These are phyloP conservation scores for Alectura lathami DNA, from an alignment of 2,113 vertebrate genomes.

Conservation along the genomic window DNA sequence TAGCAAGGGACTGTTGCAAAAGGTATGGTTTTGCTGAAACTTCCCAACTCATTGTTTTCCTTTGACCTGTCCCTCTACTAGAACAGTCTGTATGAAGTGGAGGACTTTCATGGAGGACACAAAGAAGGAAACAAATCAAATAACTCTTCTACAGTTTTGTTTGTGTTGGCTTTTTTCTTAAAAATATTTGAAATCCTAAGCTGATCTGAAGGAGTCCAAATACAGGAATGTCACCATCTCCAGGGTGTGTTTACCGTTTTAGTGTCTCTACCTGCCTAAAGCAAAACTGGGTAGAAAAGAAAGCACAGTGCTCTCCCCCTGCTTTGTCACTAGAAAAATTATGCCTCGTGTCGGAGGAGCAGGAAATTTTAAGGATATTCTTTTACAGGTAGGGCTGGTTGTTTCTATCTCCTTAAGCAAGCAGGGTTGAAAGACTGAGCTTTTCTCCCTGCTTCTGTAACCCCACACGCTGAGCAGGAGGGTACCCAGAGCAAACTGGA, in stretches of 20 bases:
- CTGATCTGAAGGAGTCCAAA: not conserved
- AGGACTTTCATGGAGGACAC: not conserved
- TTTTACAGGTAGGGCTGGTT: not conserved
- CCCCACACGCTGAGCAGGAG: accelerated
- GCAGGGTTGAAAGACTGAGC: not conserved
- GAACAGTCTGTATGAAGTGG: not conserved
- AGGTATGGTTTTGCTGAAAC: not conserved
- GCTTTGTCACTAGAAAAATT: not conserved
- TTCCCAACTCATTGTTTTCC: not conserved
- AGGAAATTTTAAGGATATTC: not conserved
- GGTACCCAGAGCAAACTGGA: not conserved
- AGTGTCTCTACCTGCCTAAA: not conserved
- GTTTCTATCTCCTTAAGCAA: not conserved
- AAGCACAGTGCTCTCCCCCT: not conserved
- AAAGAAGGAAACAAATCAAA: not conserved
- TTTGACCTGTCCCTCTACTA: not conserved
- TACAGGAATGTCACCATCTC: not conserved
- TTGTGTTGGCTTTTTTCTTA: not conserved
- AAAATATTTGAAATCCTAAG: not conserved
- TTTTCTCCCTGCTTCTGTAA: not conserved
- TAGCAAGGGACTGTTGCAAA: not conserved
- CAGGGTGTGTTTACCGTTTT: not conserved
- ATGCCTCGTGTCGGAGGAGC: not conserved
- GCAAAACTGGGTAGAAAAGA: not conserved
- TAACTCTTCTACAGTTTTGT: not conserved